Base-by-base conservation (phyloP, 2,113 vertebrate species). In the Zosterops pallidus region DNA sequence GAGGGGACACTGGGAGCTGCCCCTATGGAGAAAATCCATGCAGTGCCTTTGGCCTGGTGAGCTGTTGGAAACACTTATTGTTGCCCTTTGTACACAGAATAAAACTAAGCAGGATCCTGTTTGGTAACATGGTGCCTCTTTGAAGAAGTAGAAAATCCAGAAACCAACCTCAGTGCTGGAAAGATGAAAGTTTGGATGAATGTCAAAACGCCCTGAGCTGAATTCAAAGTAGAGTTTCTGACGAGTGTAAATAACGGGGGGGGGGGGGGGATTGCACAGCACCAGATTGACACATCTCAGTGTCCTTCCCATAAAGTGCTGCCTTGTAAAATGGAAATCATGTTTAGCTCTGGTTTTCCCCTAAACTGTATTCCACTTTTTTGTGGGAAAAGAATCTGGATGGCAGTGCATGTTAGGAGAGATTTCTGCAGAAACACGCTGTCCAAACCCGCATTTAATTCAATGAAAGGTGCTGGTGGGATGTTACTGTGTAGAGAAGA, bases 121-220 rank as follows among this genome's bases (percentile, higher is more conserved):
- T 82, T 60, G 81, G 90, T 94, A 93, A 42, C 49, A 11, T 52
- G 63, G 75, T 87, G 86, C 55, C 53, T 72, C 64, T 91, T 76
- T 90, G 80, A 85, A 85, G 70, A 79, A 84, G 65, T 6, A 92
- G 69, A 90, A 94, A 92, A 91, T 65, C 88, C 88, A 90, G 82
- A 85, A 94, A 70, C 56, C 74, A 85, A 26, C 46, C 67, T 70
- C 57, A 37, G 14, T 63, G 56, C 57, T 68, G 76, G 80, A 78
- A 60, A 89, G 76, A 74, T 86, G 42, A 63, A 79, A 79, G 55
- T 89, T 88, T 84, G 80, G 62, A 71, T 89, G 77, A 22, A 31
- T 84, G 46, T 86, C 83, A 93, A 78, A 93, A 82, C 21, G 67
- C 74, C 74, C 65, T 81, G 64, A 96, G 71, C 90, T 86, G 78